Evolutionary conservation across 53 echinoderm and acorn worm species (phyloP), one percentile per base, ranked within the genome.

Genomic region (Echinometra lucunter): DNA sequence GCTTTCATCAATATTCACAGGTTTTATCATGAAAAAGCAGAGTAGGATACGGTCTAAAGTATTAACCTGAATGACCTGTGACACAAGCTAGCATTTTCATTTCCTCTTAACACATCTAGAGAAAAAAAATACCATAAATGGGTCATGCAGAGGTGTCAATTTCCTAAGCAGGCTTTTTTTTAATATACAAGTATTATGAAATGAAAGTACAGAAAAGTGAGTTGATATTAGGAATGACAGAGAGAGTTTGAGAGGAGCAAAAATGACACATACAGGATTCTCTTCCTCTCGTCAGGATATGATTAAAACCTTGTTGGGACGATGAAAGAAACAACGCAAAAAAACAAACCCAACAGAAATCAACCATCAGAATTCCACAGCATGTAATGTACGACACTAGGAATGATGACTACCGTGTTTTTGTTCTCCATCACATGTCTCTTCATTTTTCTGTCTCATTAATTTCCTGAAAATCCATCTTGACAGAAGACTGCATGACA

Each of bases 351-450:
- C 38, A 90, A 60, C 90, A 56, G 7, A 88, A 9, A 55, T 17
- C 34, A 88, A 53, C 5, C 55, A 49, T 88, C 88, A 88, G n/a
- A 55, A 57, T 37, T 57, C 58, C 90, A 34, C 63, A 17, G 60
- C 40, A 63, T 57, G 88, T 44, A 91, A 67, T 92, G 49, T 44
- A 44, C 23, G 66, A 16, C 30, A 25, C 13, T 45, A 42, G 3
- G 45, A 1, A 16, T 47, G 92, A 45, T 67, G 69, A 70, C 92
- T 92, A 70, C 92, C 28, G 47, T 72, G 92, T 93, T 93, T 93
- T 81, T 93, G 93, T 93, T 81, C 92, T 69, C 27, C 32, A 35
- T 81, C 32, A 93, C 93, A 93, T 93, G 93, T 37, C 93, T 35
- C 37, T 81, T 38, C 81, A 72, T 92, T 72, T 92, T 72, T 72